Evolutionary conservation across 2,113 vertebrate genomes (phyloP).

Genomic region (Mormyrus iriodes): DNA sequence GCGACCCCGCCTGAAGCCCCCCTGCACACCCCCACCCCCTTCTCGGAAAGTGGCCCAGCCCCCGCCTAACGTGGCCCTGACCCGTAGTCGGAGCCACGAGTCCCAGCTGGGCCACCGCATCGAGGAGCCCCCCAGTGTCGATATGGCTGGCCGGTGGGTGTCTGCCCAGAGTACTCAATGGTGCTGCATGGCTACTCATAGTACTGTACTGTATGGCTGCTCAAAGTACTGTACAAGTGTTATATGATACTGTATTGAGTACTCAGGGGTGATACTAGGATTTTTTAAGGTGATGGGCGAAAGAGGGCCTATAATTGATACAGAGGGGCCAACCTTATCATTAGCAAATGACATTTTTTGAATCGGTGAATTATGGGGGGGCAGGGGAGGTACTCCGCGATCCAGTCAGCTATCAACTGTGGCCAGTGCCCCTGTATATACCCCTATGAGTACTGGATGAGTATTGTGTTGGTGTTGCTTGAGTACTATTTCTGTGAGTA

Average conservation of each 20-base stretch:
- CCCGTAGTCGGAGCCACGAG: conserved; percentile 95
- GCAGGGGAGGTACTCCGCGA: neutral
- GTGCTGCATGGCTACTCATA: neutral
- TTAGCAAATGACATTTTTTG: neutral
- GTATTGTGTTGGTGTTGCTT: neutral
- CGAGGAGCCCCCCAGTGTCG: conserved; percentile 70
- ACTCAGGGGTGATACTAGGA: neutral
- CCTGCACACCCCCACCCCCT: conserved; percentile 87
- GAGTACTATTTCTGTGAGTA: neutral
- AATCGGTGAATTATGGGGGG: neutral
- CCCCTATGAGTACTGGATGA: neutral
- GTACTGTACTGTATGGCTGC: neutral
- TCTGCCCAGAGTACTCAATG: neutral
- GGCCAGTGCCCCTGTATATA: neutral
- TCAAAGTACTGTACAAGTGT: neutral
- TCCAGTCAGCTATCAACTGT: neutral
- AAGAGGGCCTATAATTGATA: neutral
- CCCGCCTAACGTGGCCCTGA: conserved; percentile 85
- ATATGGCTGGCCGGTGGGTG: conserved; percentile 69
- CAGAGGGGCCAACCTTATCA: neutral
- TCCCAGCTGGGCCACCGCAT: conserved; percentile 94
- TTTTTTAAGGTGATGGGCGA: neutral
- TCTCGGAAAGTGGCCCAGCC: conserved; percentile 86
- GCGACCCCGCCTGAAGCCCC: conserved; percentile 78
- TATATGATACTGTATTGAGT: neutral